These are phyloP conservation scores for Lathamus discolor DNA, from an alignment of 2,113 vertebrate genomes.

Conservation along the genomic window DNA sequence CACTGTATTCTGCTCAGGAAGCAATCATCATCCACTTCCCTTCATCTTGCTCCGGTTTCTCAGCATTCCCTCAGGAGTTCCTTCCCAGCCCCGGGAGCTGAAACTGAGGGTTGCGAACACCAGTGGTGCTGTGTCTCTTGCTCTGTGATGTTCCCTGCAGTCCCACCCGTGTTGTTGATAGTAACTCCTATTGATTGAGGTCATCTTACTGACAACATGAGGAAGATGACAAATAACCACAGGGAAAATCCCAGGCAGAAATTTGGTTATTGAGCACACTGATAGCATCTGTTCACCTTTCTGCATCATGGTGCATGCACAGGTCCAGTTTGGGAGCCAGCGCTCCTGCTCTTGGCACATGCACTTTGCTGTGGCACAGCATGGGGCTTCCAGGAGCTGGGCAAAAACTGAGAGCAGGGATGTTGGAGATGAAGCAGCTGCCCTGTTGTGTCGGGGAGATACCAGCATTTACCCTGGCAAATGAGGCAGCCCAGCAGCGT, in stretches of 20 bases:
- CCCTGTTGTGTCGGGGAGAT: rapidly evolving
- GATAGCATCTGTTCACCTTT: background rate
- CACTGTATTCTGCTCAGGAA: background rate
- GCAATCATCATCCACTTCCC: background rate
- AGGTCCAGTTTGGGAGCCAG: background rate
- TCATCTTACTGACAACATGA: rapidly evolving
- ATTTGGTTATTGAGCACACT: rapidly evolving
- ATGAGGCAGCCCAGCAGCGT: background rate
- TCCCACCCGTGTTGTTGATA: rapidly evolving
- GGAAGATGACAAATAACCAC: background rate
- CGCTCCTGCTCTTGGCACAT: background rate
- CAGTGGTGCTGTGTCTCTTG: background rate
- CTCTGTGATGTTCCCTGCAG: background rate
- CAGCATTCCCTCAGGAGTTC: background rate
- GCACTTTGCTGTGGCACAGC: background rate
- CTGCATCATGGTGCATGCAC: rapidly evolving
- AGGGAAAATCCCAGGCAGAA: background rate
- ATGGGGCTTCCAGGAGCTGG: background rate
- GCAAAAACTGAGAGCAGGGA: background rate
- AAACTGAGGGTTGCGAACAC: background rate
- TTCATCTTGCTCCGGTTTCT: background rate
- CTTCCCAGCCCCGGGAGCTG: background rate
- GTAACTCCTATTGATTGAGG: background rate
- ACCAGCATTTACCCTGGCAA: background rate
- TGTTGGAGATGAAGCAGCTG: background rate